These are phyloP conservation scores for Bombylius major DNA, from an alignment of 2,888 invertebrate genomes.

Conservation along the genomic window DNA sequence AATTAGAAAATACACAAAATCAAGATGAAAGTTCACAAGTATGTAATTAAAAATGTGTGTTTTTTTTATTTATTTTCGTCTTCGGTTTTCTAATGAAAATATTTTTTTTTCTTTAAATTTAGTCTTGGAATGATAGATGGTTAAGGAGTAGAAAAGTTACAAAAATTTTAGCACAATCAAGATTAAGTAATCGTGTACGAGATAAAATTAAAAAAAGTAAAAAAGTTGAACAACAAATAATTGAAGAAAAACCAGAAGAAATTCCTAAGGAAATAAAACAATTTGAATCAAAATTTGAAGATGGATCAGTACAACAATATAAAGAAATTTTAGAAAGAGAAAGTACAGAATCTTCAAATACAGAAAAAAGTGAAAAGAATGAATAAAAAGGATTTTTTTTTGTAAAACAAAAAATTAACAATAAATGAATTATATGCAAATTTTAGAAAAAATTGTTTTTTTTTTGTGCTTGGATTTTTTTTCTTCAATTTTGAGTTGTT, in stretches of 20 bases:
- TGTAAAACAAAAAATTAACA: not conserved
- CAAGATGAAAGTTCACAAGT: not conserved
- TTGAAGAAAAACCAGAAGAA: slow-evolving; percentile 13
- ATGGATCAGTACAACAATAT: slow-evolving; percentile 45
- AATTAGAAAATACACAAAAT: slow-evolving; percentile 10
- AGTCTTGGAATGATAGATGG: slow-evolving; percentile 48
- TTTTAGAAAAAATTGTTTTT: too few species aligned
- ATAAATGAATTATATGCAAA: too few species aligned
- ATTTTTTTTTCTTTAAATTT: not conserved
- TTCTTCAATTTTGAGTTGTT: too few species aligned
- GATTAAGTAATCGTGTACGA: slow-evolving; percentile 45
- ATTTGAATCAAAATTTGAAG: slow-evolving; percentile 30
- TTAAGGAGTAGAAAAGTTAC: slow-evolving; percentile 47
- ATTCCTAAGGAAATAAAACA: slow-evolving; percentile 6
- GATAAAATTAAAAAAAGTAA: slow-evolving; percentile 43
- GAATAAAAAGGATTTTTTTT: not conserved
- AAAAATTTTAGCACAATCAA: slow-evolving; percentile 42
- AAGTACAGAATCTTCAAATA: not conserved
- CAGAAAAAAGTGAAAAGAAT: not conserved
- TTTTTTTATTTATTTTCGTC: not conserved
- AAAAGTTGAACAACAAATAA: slow-evolving; percentile 16
- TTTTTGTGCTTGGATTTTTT: too few species aligned
- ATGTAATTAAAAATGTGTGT: not conserved
- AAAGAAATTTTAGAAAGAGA: slow-evolving; percentile 30
- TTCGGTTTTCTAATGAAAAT: not conserved